Conservation (phyloP, 2,113 vertebrate genomes). For the Myanophis thanlyinensis region DNA sequence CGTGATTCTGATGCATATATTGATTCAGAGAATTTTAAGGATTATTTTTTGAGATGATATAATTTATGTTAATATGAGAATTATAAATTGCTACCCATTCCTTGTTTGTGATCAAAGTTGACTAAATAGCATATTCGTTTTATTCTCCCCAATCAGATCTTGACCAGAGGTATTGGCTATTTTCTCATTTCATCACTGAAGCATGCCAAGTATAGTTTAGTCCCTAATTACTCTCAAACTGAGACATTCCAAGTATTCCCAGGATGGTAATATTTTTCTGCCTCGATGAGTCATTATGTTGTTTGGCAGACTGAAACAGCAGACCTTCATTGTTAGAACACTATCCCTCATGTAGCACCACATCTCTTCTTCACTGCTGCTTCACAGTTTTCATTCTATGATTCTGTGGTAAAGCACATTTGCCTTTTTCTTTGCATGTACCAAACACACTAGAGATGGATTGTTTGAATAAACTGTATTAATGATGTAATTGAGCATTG, state of each 20-base stretch:
- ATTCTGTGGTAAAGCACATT: constrained; percentile 66
- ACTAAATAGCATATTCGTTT: constrained; percentile 73
- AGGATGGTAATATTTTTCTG: constrained; percentile 93
- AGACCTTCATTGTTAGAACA: constrained; percentile 80
- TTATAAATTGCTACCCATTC: constrained; percentile 66
- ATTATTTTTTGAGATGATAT: neutral
- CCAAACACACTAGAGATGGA: constrained; percentile 79
- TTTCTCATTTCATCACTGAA: constrained; percentile 83
- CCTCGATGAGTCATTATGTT: constrained; percentile 89
- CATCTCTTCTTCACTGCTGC: constrained; percentile 68
- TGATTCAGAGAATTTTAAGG: neutral
- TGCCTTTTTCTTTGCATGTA: constrained; percentile 74
- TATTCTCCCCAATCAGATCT: constrained; percentile 75
- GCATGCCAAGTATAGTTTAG: constrained; percentile 88
- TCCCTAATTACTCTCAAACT: constrained; percentile 95
- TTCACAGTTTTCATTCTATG: constrained; percentile 71
- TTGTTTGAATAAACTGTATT: constrained; percentile 73
- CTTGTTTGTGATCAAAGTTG: constrained; percentile 71
- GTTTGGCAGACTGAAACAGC: constrained; percentile 88
- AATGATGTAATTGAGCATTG: constrained; percentile 79
- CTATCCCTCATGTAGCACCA: constrained; percentile 72
- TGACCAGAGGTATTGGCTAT: constrained; percentile 82
- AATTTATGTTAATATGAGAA: neutral
- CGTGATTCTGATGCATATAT: neutral
- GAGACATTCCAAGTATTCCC: constrained; percentile 88